These are phyloP conservation scores for Heliconius congener DNA, from an alignment of 1,140 invertebrate species.

Conservation along the genomic window DNA sequence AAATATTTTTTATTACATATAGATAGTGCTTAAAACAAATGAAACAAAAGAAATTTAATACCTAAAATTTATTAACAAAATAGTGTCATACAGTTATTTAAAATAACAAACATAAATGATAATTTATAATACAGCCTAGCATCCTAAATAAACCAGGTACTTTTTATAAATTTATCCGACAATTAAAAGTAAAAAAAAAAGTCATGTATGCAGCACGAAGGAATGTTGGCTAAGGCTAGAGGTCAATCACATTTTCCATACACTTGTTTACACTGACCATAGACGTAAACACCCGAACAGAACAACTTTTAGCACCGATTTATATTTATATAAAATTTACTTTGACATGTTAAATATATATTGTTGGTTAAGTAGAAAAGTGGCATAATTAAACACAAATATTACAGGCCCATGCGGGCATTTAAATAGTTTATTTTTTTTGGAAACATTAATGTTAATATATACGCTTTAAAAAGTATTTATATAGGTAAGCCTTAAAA, in stretches of 20 bases:
- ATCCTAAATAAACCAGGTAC: conserved; percentile 81
- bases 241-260: conserved; percentile 49
- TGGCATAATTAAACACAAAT: too few species aligned
- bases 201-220: conserved; percentile 76
- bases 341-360: background rate
- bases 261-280: conserved; percentile 52
- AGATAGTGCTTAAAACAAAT: conserved; percentile 47
- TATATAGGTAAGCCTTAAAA: too few species aligned
- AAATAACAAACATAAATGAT: conserved; percentile 81
- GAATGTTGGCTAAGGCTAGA: conserved; percentile 76
- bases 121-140: conserved; percentile 79
- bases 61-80: conserved; percentile 81
- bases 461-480: too few species aligned
- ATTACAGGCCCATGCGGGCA: too few species aligned
- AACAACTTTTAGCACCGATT: conserved; percentile 13
- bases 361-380: background rate
- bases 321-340: background rate
- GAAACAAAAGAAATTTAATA: conserved; percentile 67
- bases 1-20: conserved; percentile 42
- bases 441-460: too few species aligned
- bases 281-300: conserved; percentile 12
- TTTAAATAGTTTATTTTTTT: too few species aligned
- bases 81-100: conserved; percentile 81
- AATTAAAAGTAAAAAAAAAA: conserved; percentile 65
- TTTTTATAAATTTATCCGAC: conserved; percentile 77